Base-by-base conservation (phyloP, 2,797 vertebrate species). In the Tarsius wallacei region DNA sequence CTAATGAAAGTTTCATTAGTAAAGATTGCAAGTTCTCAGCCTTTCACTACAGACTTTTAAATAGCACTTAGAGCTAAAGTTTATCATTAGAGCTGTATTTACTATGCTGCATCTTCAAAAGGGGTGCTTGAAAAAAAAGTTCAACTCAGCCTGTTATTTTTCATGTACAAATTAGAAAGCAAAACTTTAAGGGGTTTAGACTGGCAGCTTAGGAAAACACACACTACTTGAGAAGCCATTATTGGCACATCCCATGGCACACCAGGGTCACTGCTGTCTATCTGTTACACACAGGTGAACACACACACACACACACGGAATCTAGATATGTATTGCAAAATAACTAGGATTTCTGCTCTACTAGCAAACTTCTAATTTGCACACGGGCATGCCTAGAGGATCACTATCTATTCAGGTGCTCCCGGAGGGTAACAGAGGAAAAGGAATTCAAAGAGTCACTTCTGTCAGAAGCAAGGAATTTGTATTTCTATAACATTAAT, bases 201-300 rank as follows among this genome's bases (percentile, higher is more conserved):
- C 96, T 97, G 97, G 97, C 96, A 98, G 98, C 96, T 96, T 98
- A 97, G 90, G 84, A 96, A 98, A 95, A 96, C 55, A 92, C 53
- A 94, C 68, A 87, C 33, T 94, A 71, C n/a, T 91, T 98, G 76
- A 92, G 85, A 96, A 94, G 36, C 63, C 80, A 87, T 93, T 94
- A 84, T 21, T 53, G 26, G 73, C 53, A 91, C 36, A 95, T 55
- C 47, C 19, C 77, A 71, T 31, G 55, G 55, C 66, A 94, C 28
- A 86, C 12, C 1, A 21, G 55, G 59, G 36, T 93, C 92, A 76
- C 7, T 8, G 36, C 14, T 83, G 6, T 87, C 80, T 66, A 55
- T 73, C 82, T 96, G 97, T 87, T 96, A 80, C 87, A 97, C 28
- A 51, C 12, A 19, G 42, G 51, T 5, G 36, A 61, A 71, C 9